Percentiles rank a stretch among this genome's conserved stretches.
Conservation (phyloP, 2,797 vertebrate species). For the Siniperca undulata region DNA sequence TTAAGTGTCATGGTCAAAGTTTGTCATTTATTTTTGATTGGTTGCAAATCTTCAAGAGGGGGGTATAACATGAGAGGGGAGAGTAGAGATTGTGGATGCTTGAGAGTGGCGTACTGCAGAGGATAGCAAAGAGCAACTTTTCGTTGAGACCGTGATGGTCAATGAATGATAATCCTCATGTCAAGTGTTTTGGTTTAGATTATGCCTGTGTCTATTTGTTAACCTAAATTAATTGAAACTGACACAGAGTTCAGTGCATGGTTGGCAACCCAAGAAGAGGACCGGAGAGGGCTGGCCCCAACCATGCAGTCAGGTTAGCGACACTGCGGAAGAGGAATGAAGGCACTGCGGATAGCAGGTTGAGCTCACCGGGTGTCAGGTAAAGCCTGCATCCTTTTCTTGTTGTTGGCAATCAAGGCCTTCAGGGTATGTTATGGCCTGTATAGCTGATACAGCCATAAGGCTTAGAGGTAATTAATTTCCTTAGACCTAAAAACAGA, state of each 20-base stretch:
- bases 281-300: neutral
- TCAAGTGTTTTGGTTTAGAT: neutral
- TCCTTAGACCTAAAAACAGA: no score
- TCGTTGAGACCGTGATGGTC: neutral
- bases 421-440: neutral
- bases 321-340: neutral
- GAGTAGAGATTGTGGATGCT: neutral
- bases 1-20: neutral
- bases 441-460: neutral
- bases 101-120: no score
- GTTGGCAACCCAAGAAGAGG: no score
- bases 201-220: neutral
- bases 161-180: neutral
- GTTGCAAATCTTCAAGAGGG: no score
- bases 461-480: neutral
- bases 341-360: neutral
- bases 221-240: neutral
- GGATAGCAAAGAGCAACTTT: neutral
- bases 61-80: neutral
- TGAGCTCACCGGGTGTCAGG: neutral
- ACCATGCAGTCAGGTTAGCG: neutral
- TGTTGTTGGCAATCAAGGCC: no score
- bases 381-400: neutral
- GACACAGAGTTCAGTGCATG: no score
- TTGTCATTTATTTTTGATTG: neutral